These are phyloP conservation scores for Emydocephalus ijimae DNA, from an alignment of 2,113 vertebrate species.

Conservation along the genomic window DNA sequence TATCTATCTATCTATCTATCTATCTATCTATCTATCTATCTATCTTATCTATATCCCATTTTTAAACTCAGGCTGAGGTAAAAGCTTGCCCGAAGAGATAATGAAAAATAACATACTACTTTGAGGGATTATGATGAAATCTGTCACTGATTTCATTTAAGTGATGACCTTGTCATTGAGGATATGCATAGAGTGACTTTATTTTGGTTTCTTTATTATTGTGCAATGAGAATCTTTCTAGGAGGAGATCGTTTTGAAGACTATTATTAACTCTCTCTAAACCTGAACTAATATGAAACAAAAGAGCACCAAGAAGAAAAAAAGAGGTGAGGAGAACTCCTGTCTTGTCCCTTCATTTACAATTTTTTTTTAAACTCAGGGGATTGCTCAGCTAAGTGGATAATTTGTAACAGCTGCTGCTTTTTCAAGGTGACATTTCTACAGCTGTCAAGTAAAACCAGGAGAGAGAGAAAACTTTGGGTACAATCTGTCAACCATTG, in stretches of 20 bases:
- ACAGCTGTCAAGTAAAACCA: constrained; percentile 25
- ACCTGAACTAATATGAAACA: rapidly evolving
- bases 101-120: background rate
- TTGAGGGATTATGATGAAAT: background rate
- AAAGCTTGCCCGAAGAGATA: background rate
- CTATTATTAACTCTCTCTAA: background rate
- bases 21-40: too few species aligned
- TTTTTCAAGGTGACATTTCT: constrained; percentile 31
- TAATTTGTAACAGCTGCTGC: constrained; percentile 25
- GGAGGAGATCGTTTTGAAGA: background rate
- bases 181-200: rapidly evolving
- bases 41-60: too few species aligned
- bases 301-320: background rate
- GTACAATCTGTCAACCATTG: background rate
- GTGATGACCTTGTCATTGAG: rapidly evolving
- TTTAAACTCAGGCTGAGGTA: background rate
- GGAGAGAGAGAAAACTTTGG: background rate
- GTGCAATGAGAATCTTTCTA: rapidly evolving
- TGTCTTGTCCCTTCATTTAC: background rate
- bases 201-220: background rate
- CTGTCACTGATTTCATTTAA: background rate
- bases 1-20: too few species aligned
- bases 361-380: background rate
- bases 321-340: background rate
- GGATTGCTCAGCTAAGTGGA: constrained; percentile 25